These are phyloP conservation scores for Otis tarda DNA, from an alignment of 2,113 vertebrate genomes.

Conservation along the genomic window DNA sequence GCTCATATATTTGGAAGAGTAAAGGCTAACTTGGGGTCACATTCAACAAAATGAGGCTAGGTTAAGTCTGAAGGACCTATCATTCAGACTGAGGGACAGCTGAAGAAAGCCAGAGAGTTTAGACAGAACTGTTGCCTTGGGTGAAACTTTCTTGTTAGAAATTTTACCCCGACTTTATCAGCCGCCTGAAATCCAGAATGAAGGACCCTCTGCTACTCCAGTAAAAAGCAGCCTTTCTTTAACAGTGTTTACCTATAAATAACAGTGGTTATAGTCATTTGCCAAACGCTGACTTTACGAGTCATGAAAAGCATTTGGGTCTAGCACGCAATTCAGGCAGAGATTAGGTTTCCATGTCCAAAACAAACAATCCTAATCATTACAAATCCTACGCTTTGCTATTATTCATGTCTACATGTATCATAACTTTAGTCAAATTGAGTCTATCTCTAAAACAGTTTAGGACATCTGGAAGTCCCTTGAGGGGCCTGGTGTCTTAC, in stretches of 20 bases:
- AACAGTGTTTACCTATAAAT: neutral
- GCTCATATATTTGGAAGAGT: neutral
- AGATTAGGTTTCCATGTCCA: neutral
- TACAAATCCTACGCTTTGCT: neutral
- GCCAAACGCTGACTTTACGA: neutral
- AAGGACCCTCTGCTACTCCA: neutral
- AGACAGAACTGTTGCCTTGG: neutral
- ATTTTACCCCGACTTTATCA: neutral
- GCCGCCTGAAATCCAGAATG: neutral
- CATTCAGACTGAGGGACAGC: neutral
- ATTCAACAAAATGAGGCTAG: neutral
- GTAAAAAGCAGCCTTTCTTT: neutral
- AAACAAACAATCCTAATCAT: neutral
- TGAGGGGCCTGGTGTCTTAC: neutral
- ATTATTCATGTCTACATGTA: neutral
- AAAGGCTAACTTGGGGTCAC: neutral
- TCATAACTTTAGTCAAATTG: neutral
- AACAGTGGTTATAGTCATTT: neutral
- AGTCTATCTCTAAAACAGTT: neutral
- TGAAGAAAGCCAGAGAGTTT: neutral
- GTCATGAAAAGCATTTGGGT: neutral
- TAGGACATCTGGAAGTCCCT: constrained; percentile 7
- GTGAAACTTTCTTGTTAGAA: neutral
- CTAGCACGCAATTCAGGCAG: neutral
- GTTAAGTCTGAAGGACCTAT: neutral